Percentiles rank a stretch among this genome's conserved stretches.
These are phyloP conservation scores for Creontiades dilutus DNA, from an alignment of 2,888 invertebrate species.

Conservation along the genomic window DNA sequence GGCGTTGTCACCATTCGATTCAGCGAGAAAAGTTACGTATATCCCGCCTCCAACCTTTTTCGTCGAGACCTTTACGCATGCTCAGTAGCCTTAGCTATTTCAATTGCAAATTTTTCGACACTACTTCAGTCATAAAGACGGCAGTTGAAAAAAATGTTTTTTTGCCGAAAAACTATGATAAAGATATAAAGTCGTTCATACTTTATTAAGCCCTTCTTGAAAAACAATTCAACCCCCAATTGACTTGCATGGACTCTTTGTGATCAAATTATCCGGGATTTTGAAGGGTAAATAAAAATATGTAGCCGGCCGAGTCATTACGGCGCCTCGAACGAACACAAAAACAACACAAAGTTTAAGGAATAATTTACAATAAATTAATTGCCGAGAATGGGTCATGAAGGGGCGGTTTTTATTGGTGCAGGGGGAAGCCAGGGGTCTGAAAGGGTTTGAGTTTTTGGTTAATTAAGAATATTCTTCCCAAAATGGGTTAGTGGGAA, in stretches of 20 bases:
- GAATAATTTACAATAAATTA: slow-evolving; percentile 47
- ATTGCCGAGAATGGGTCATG: background rate
- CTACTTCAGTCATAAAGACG: no score
- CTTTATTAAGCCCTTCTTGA: no score
- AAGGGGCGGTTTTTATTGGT: background rate
- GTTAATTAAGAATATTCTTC: slow-evolving; percentile 35
- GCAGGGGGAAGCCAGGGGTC: background rate
- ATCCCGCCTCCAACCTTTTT: no score
- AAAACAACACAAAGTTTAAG: slow-evolving; percentile 12
- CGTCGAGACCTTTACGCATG: no score
- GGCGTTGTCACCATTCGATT: no score
- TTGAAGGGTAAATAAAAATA: background rate
- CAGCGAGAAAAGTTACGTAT: no score
- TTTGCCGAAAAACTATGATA: no score
- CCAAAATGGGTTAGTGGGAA: background rate
- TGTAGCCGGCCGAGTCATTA: background rate
- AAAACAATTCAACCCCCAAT: no score
- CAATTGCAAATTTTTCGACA: no score
- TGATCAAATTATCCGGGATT: background rate
- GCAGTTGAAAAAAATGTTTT: no score
- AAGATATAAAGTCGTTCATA: no score
- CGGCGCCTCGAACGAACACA: background rate
- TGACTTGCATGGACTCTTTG: background rate
- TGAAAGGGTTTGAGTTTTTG: background rate
- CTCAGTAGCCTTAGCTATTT: no score